Evolutionary conservation across 2,888 invertebrate species (phyloP), one percentile per base, ranked within the genome.

Genomic region (Tridacna gigas): DNA sequence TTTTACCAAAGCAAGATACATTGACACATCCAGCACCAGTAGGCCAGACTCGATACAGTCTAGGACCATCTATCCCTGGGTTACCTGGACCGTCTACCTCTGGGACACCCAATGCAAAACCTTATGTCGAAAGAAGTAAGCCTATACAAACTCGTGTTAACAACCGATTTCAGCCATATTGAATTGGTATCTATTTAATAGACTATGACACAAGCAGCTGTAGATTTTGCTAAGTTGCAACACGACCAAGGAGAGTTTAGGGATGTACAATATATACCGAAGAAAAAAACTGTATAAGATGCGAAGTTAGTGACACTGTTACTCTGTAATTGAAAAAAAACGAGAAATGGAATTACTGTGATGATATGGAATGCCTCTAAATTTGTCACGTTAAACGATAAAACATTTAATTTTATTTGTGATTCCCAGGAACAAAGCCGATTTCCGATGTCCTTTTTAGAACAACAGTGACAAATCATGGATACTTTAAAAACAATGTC

Each of bases 371-470:
- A 69, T 22, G 69, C 45, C 12, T 45, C 69, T 2, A 69, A 69
- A 69, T 69, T 47, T 69, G 69, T 69, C 9, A 69, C 69, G 5
- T 15, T 45, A 28, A 28, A 45, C 9, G 47, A 69, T 5, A 45
- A 69, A 47, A 48, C 22, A 22, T 69, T 45, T 45, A 28, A 69
- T 47, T 69, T 69, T 22, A 18, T 69, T 28, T 69, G 69, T 69
- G 45, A 69, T 45, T 45, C 69, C 12, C 26, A 45, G n/a, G 47
- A 47, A 28, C 0, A 15, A 4, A 69, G 45, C 45, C 22, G 9
- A 11, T 69, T 47, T 69, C 45, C 45, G 45, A 47, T 45, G 15
- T 47, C 69, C 2, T 69, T 69, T 45, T 47, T 69, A 25, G 45
- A 69, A 9, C 3, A 69, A 69, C 69, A 69, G 69, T 69, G 15